These are phyloP conservation scores for Tylochromis polylepis DNA, from an alignment of 2,113 vertebrate genomes.

Conservation along the genomic window DNA sequence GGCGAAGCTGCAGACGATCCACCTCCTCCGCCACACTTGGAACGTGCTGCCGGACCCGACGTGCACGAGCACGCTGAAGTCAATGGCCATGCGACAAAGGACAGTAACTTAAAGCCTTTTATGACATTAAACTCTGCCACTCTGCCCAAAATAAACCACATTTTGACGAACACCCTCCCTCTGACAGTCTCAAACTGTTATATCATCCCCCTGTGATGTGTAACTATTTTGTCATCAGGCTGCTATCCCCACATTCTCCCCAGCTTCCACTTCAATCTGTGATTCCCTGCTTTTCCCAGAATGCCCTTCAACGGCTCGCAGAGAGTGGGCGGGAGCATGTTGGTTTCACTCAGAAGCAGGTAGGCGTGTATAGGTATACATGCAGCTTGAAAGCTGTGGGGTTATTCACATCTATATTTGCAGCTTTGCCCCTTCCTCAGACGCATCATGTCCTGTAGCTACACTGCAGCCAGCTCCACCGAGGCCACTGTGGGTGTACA, in stretches of 20 bases:
- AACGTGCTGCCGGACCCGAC: neutral
- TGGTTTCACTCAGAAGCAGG: conserved; percentile 37
- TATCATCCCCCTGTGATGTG: conserved; percentile 7
- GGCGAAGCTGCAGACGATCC: neutral
- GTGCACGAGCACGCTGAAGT: neutral
- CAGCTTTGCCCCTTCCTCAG: neutral
- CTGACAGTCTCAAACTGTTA: neutral
- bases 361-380: conserved; percentile 29
- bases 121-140: neutral
- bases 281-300: conserved; percentile 40
- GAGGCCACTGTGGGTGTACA: neutral
- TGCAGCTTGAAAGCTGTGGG: conserved; percentile 18
- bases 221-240: conserved; percentile 11
- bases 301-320: conserved; percentile 42
- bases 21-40: conserved; percentile 2
- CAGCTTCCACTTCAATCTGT: conserved; percentile 18
- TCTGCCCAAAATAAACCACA: neutral
- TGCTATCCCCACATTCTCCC: neutral
- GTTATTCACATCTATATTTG: neutral
- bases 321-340: conserved; percentile 40
- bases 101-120: neutral
- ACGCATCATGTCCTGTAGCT: neutral
- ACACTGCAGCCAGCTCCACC: neutral
- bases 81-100: neutral
- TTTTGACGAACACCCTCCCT: neutral